phyloP scores from a whole-genome alignment of 2,797 vertebrate species.

The Brachymystax lenok region DNA sequence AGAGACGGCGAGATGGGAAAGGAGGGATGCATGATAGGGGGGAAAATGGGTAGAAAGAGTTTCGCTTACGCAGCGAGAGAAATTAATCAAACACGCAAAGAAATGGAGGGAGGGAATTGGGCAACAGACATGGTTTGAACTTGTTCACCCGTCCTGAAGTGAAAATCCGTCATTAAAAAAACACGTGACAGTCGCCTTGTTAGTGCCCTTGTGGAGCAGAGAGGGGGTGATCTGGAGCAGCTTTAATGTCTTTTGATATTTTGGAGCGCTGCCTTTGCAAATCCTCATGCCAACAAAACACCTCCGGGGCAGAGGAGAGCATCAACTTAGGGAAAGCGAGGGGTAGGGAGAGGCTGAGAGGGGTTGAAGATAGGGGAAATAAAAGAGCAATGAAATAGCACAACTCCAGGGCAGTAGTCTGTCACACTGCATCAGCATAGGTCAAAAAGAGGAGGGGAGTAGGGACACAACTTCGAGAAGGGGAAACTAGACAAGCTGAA shows the following conservation, averaged over 20 bases:
- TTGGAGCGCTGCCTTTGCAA: conserved; percentile 23
- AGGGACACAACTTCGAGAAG: background rate
- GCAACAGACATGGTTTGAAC: background rate
- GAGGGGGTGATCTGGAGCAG: background rate
- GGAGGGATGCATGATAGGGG: background rate
- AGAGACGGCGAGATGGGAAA: background rate
- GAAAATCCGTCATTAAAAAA: background rate
- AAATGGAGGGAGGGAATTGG: background rate
- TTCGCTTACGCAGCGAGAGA: background rate
- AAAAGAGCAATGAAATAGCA: background rate
- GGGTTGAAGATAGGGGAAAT: background rate
- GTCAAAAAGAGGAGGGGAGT: background rate
- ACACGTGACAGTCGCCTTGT: background rate
- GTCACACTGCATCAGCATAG: background rate
- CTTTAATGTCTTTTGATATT: conserved; percentile 1
- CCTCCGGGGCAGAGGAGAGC: background rate
- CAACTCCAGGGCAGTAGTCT: background rate
- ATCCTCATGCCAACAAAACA: conserved; percentile 10
- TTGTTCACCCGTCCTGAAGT: background rate
- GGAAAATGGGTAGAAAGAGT: background rate
- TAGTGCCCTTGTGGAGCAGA: conserved; percentile 3
- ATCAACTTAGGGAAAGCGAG: background rate
- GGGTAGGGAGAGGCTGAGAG: background rate
- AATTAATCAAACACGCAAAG: background rate
- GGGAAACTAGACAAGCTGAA: background rate